Evolutionary conservation across 2,888 invertebrate species (phyloP).

Genomic region (Chrysodeixis includens): DNA sequence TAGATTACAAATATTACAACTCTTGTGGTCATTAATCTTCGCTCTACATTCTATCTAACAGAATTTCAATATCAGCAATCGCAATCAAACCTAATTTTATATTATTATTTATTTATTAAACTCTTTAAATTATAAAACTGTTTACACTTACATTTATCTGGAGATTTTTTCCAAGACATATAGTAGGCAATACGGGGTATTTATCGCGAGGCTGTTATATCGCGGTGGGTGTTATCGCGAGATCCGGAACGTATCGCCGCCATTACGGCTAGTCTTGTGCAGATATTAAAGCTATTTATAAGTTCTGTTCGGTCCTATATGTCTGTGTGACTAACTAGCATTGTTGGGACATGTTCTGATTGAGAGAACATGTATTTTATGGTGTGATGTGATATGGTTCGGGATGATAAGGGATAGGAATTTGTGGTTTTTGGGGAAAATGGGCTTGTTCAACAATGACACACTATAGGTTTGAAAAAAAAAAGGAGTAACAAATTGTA

Average conservation of each 20-base stretch:
- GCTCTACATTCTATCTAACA: neutral
- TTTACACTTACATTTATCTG: neutral
- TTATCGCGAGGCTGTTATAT: constrained; percentile 36
- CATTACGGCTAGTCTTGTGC: constrained; percentile 64
- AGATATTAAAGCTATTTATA: constrained; percentile 63
- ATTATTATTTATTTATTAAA: too few relatives aligned
- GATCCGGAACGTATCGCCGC: constrained; percentile 60
- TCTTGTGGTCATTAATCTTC: neutral
- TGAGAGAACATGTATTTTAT: too few relatives aligned
- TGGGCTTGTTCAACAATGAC: too few relatives aligned
- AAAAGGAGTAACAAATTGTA: too few relatives aligned
- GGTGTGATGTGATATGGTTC: too few relatives aligned
- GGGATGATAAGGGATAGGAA: too few relatives aligned
- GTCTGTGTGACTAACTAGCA: neutral
- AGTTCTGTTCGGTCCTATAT: constrained; percentile 37
- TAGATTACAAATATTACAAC: too few relatives aligned
- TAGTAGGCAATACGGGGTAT: constrained; percentile 40
- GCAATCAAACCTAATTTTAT: neutral
- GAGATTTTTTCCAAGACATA: constrained; percentile 11
- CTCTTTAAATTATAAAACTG: too few relatives aligned
- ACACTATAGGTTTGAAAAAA: too few relatives aligned
- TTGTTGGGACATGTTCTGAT: neutral
- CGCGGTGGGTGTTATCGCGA: constrained; percentile 63
- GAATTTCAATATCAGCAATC: neutral
- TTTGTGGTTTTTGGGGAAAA: too few relatives aligned